phyloP scores from a whole-genome alignment of 2,888 invertebrate genomes.

The Sipha maydis region DNA sequence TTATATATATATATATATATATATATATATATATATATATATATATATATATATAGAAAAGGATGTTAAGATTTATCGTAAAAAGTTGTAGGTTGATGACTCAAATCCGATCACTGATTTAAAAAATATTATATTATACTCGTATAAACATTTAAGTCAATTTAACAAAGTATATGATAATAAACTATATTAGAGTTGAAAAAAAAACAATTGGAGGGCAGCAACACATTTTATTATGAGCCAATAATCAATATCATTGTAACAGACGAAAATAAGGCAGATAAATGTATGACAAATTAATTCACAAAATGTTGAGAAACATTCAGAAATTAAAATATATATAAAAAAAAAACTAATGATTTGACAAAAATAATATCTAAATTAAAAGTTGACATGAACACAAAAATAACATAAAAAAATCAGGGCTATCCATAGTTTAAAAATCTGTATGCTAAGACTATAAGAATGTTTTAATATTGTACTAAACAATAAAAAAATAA shows the following conservation, averaged over 20 bases:
- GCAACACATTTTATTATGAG: constrained; percentile 59
- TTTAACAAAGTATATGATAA: too few species aligned
- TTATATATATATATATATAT: too few species aligned
- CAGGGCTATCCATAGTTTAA: neutral
- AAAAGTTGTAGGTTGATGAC: too few species aligned
- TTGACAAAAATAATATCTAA: constrained; percentile 35
- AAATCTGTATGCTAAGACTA: neutral
- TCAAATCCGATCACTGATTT: too few species aligned
- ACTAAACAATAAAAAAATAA: constrained; percentile 39
- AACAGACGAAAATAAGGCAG: constrained; percentile 39
- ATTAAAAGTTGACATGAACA: constrained; percentile 35
- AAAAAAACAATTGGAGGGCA: constrained; percentile 29
- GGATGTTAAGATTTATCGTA: too few species aligned
- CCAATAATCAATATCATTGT: constrained; percentile 54
- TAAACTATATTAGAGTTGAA: neutral
- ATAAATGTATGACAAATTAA: constrained; percentile 36
- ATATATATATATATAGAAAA: too few species aligned
- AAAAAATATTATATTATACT: too few species aligned
- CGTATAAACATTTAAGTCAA: too few species aligned
- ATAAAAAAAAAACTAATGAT: constrained; percentile 13
- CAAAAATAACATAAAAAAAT: constrained; percentile 40
- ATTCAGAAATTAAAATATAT: constrained; percentile 1
- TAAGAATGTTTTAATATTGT: neutral
- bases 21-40: too few species aligned
- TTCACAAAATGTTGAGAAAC: constrained; percentile 13